Conservation (phyloP, 1,140 invertebrate species). For the Laupala kohalensis region DNA sequence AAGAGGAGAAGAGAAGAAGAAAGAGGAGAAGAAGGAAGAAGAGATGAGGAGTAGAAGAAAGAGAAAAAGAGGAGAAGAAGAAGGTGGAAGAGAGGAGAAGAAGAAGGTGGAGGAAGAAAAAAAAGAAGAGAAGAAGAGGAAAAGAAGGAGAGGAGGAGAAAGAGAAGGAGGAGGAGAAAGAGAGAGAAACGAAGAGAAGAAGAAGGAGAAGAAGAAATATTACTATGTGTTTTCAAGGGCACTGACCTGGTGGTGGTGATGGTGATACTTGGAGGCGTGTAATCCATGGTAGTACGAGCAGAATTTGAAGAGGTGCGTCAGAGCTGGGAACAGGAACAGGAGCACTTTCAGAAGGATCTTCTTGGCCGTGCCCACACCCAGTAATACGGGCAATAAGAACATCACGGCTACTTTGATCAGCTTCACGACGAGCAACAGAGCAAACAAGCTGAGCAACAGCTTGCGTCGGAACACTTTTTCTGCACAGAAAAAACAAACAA, state of each 20-base stretch:
- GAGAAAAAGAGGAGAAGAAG: not conserved
- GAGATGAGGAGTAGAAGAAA: constrained; percentile 24
- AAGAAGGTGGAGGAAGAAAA: not conserved
- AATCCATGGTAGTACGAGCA: constrained; percentile 66
- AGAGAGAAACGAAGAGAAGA: not conserved
- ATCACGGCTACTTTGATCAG: constrained; percentile 62
- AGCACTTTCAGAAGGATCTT: constrained; percentile 66
- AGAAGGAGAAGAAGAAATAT: not conserved
- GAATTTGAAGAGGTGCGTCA: constrained; percentile 68
- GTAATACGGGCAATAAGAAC: constrained; percentile 55
- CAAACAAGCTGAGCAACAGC: constrained; percentile 53
- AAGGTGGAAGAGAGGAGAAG: not conserved
- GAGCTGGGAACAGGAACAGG: constrained; percentile 64
- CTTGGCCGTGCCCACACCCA: constrained; percentile 65
- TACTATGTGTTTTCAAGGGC: no score
- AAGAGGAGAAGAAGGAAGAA: constrained; percentile 17
- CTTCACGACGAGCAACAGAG: constrained; percentile 61
- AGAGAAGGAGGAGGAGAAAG: not conserved
- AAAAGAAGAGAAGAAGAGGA: not conserved
- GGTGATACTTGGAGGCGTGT: constrained; percentile 58
- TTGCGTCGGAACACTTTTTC: constrained; percentile 41
- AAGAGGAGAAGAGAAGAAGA: no score
- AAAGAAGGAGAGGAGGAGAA: not conserved
- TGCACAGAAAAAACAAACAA: not conserved
- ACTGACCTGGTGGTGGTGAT: constrained; percentile 55